These are phyloP conservation scores for Bedellia somnulentella DNA, from an alignment of 2,888 invertebrate genomes.

Conservation along the genomic window DNA sequence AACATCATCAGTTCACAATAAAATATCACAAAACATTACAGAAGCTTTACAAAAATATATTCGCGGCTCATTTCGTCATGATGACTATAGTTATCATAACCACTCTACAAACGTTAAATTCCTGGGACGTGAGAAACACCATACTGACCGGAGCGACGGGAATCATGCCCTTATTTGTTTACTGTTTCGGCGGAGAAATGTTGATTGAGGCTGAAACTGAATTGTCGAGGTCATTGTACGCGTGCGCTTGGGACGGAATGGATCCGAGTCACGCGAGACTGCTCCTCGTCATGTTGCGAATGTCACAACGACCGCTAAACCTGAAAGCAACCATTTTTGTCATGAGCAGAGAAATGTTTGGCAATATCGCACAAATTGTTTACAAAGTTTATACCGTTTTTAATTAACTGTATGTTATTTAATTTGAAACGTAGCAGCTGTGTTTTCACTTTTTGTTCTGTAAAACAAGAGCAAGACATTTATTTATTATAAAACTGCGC, in stretches of 20 bases:
- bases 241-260: conserved; percentile 30
- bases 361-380: conserved; percentile 24
- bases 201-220: conserved; percentile 21
- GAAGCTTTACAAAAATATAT: conserved; percentile 21
- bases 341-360: conserved; percentile 32
- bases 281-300: conserved; percentile 19
- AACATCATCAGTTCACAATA: conserved; percentile 27
- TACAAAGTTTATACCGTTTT: conserved; percentile 36
- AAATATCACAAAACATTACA: conserved; percentile 20
- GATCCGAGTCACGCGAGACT: conserved; percentile 19
- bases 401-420: no score
- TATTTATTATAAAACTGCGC: no score
- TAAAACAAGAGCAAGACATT: no score
- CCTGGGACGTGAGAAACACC: conserved; percentile 27
- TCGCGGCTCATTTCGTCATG: conserved; percentile 28
- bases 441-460: no score
- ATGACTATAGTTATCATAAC: conserved; percentile 29
- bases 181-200: conserved; percentile 33
- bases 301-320: conserved; percentile 21
- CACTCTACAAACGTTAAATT: conserved; percentile 27
- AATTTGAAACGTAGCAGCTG: no score
- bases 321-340: conserved; percentile 27
- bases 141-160: conserved; percentile 25
- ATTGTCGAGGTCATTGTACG: conserved; percentile 21
- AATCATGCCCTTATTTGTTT: conserved; percentile 25